Evolutionary conservation across 2,113 vertebrate species (phyloP), one percentile per base, ranked within the genome.

Genomic region (Thunnus maccoyii): DNA sequence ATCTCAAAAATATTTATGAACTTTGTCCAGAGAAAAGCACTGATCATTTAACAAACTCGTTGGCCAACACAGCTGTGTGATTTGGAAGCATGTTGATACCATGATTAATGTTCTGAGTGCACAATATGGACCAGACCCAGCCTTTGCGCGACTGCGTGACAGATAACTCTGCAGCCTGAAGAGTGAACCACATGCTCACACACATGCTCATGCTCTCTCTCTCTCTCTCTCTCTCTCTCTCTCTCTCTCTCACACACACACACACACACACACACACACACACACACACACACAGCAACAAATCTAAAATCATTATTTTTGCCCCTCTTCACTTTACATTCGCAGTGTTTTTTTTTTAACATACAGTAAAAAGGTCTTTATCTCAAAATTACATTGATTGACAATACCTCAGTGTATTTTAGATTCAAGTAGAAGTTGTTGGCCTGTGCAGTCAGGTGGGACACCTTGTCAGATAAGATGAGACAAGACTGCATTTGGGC

Each of bases 361-460:
- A 55, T 72, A 54, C 50, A 80, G 41, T 83, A 90, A 79, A 88
- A 83, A 84, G 80, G 72, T 67, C 36, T 74, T 79, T 50, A 57
- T 71, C 65, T 36, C 57, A 72, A 52, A 82, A 66, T 67, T 3
- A 72, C 27, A 72, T 47, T 84, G 83, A 89, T 54, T 84, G 78
- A 77, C 72, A 62, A 77, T 50, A 61, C 76, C 41, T 78, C 2
- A 14, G 80, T 61, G 61, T 65, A n/a, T 71, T 84, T 72, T 50
- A 41, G 64, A 89, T 88, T 85, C 85, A 89, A 89, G 86, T 84
- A 79, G 57, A 62, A 82, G 66, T 64, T 64, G 55, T 22, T 56
- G 72, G 47, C 70, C 52, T 25, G 32, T 76, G 47, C 55, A 54
- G 65, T 72, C 0, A 50, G 22, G 14, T 18, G 63, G 30, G 6